A percentile compares a stretch with the other conserved stretches of the same genome.
Conservation (phyloP, 2,888 invertebrate genomes). For the Matsumyia berberina region DNA sequence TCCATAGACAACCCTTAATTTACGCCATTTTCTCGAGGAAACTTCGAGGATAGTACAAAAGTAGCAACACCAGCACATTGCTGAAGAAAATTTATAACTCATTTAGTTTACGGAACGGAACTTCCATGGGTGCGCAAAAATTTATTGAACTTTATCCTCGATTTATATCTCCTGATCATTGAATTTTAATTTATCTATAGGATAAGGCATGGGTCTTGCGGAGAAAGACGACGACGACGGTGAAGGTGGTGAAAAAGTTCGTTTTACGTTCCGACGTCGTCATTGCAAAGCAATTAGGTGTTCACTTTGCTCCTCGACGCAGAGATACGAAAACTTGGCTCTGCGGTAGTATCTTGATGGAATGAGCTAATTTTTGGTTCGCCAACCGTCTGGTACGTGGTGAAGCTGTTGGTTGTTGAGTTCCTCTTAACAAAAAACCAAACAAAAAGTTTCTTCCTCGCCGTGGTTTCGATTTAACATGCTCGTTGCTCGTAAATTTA, state of each 20-base stretch:
- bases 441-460: not conserved
- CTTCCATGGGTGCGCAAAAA: slow-evolving; percentile 73
- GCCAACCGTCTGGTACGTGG: slow-evolving; percentile 19
- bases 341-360: slow-evolving; percentile 20
- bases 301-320: slow-evolving; percentile 10
- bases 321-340: not conserved
- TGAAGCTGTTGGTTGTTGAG: slow-evolving; percentile 10
- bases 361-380: slow-evolving; percentile 36
- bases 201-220: not conserved
- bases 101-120: slow-evolving; percentile 77
- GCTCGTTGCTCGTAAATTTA: slow-evolving; percentile 24
- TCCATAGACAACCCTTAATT: slow-evolving; percentile 10
- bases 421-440: slow-evolving; percentile 22
- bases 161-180: slow-evolving; percentile 77
- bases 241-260: slow-evolving; percentile 21
- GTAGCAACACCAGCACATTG: slow-evolving; percentile 55
- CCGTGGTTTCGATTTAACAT: slow-evolving; percentile 3
- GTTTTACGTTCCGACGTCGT: slow-evolving; percentile 22
- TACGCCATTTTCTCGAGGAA: slow-evolving; percentile 3
- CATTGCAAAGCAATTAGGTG: slow-evolving; percentile 56
- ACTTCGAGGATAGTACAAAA: slow-evolving; percentile 28
- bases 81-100: slow-evolving; percentile 74
- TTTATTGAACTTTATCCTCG: slow-evolving; percentile 77
- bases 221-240: not conserved
- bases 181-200: slow-evolving; percentile 77